Conservation (phyloP, 2,113 vertebrate genomes). For the Mormyrus iriodes region DNA sequence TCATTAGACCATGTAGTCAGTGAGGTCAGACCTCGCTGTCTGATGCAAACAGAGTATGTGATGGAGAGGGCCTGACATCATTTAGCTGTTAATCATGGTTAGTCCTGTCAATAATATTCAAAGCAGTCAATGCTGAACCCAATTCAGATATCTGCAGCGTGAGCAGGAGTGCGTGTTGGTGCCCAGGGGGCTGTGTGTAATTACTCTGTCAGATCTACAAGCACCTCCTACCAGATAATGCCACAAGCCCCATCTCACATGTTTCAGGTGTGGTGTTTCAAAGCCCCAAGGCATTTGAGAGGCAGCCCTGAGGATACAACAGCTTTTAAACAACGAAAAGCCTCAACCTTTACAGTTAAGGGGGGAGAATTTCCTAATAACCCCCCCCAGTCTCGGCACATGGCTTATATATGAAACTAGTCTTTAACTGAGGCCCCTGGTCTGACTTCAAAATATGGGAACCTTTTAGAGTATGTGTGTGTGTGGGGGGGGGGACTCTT, state of each 20-base stretch:
- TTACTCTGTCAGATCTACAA: not conserved
- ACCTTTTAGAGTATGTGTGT: not conserved
- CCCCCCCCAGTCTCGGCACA: too few species aligned
- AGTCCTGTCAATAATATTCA: not conserved
- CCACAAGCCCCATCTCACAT: not conserved
- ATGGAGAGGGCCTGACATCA: not conserved
- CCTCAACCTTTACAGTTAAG: too few species aligned
- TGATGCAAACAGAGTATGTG: not conserved
- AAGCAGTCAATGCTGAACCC: not conserved
- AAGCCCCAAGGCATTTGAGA: not conserved
- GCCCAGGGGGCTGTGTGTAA: constrained; percentile 27
- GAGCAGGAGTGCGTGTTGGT: constrained; percentile 21
- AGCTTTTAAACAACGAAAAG: not conserved
- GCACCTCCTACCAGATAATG: not conserved
- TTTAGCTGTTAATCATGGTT: not conserved
- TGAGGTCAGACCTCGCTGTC: not conserved
- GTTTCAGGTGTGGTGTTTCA: not conserved
- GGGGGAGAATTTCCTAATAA: too few species aligned
- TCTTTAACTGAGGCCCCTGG: too few species aligned
- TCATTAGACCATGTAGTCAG: not conserved
- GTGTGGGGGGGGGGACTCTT: not conserved
- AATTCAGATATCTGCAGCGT: constrained; percentile 9
- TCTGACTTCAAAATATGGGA: too few species aligned
- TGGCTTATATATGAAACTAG: too few species aligned
- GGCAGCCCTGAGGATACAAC: not conserved